Percentiles rank a stretch among this genome's conserved stretches.
Evolutionary conservation across 92 coral and sea anemone genomes (phyloP).

Genomic region (Paramuricea clavata): DNA sequence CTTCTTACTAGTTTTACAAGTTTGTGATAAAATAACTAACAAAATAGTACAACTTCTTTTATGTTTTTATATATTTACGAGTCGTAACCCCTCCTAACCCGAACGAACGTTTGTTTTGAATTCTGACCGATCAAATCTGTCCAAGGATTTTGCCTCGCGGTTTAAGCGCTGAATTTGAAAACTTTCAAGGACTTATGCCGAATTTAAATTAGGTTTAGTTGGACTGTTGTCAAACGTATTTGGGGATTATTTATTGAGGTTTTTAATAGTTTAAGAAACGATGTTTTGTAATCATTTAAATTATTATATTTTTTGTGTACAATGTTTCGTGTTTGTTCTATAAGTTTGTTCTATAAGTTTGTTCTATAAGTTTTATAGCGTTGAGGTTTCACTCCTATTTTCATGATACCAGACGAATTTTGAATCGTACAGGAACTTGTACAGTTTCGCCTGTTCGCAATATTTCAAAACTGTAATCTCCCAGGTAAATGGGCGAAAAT

Average conservation of each 20-base stretch:
- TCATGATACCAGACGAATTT: not conserved
- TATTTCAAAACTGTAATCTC: no score
- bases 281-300: not conserved
- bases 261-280: not conserved
- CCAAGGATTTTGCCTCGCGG: slow-evolving; percentile 2
- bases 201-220: not conserved
- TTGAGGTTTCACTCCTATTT: not conserved
- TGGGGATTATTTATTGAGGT: not conserved
- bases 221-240: not conserved
- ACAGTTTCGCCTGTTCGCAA: not conserved
- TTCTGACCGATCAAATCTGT: not conserved
- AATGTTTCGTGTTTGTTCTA: not conserved
- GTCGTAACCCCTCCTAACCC: not conserved
- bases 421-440: no score
- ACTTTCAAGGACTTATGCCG: not conserved
- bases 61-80: not conserved
- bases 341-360: not conserved
- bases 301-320: slow-evolving; percentile 2
- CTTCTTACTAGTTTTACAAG: not conserved
- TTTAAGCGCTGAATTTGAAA: slow-evolving; percentile 14
- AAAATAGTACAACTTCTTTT: not conserved
- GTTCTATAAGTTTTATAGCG: no score
- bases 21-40: not conserved
- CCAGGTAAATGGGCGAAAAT: no score
- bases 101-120: not conserved